Evolutionary conservation across 2,888 invertebrate species (phyloP).

Genomic region (Dynastes hyllus): DNA sequence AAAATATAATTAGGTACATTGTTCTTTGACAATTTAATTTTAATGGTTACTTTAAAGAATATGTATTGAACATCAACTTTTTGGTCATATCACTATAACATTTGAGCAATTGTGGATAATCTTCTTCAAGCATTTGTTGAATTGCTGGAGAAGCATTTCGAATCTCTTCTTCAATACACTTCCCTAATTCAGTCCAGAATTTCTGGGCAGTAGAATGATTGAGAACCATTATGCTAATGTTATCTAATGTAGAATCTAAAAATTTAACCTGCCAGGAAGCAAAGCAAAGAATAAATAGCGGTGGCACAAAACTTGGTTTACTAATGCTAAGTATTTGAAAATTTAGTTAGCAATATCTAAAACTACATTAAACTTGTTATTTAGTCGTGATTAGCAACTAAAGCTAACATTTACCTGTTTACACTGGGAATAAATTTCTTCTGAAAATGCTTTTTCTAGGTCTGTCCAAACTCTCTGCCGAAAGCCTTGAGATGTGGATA

Average conservation of each 20-base stretch:
- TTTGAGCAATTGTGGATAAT: slow-evolving; percentile 89
- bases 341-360: too few species aligned
- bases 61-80: slow-evolving; percentile 77
- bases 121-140: slow-evolving; percentile 89
- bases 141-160: slow-evolving; percentile 75
- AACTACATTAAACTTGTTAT: too few species aligned
- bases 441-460: slow-evolving; percentile 88
- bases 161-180: slow-evolving; percentile 72
- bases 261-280: slow-evolving; percentile 67
- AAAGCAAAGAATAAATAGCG: neutral
- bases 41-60: slow-evolving; percentile 74
- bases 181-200: slow-evolving; percentile 74
- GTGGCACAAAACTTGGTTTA: too few species aligned
- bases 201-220: slow-evolving; percentile 71
- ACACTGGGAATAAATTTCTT: slow-evolving; percentile 82
- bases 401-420: slow-evolving; percentile 74
- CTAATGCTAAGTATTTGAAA: too few species aligned
- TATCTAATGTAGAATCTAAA: slow-evolving; percentile 72
- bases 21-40: neutral
- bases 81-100: slow-evolving; percentile 85
- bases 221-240: slow-evolving; percentile 71
- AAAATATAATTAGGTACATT: slow-evolving; percentile 6
- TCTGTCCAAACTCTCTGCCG: slow-evolving; percentile 88
- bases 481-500: slow-evolving; percentile 71
- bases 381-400: neutral